Evolutionary conservation across 2,113 vertebrate species (phyloP).

Genomic region (Hyla sarda): DNA sequence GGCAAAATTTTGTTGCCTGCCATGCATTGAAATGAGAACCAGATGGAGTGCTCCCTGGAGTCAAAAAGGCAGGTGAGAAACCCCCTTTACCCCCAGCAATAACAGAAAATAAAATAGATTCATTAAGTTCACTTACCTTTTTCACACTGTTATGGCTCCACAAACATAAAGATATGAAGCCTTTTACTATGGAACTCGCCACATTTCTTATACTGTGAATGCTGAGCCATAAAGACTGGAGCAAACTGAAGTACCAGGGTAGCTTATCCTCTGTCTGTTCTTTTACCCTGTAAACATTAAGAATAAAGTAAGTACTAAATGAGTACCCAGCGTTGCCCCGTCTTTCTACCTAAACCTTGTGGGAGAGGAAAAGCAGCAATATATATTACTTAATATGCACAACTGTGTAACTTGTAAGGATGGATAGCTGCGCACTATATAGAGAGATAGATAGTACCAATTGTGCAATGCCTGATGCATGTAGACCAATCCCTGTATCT

Average conservation of each 20-base stretch:
- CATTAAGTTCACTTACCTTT: conserved; percentile 64
- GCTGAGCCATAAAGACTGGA: not conserved
- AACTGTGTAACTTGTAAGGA: not conserved
- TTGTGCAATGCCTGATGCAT: too few relatives aligned
- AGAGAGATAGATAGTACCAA: too few relatives aligned
- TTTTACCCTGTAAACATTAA: conserved; percentile 24
- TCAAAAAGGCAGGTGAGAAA: too few relatives aligned
- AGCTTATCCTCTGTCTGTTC: not conserved
- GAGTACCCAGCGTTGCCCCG: too few relatives aligned
- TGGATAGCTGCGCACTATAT: too few relatives aligned
- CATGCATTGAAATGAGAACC: too few relatives aligned
- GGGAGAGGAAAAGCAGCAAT: too few relatives aligned
- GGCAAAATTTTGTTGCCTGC: too few relatives aligned
- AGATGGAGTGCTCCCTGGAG: too few relatives aligned
- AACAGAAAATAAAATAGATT: too few relatives aligned
- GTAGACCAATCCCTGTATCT: not conserved
- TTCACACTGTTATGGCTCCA: conserved; percentile 69
- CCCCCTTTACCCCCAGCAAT: too few relatives aligned
- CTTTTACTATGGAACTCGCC: conserved; percentile 63
- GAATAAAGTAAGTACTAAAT: not conserved
- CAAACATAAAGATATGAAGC: conserved; percentile 61
- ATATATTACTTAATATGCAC: not conserved
- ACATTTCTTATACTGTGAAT: conserved; percentile 60
- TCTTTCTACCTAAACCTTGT: too few relatives aligned
- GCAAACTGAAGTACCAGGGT: conserved; percentile 58